Percentiles rank a stretch among this genome's conserved stretches.
phyloP scores from a whole-genome alignment of 2,113 vertebrate genomes.

The Phalacrocorax brasilianus region DNA sequence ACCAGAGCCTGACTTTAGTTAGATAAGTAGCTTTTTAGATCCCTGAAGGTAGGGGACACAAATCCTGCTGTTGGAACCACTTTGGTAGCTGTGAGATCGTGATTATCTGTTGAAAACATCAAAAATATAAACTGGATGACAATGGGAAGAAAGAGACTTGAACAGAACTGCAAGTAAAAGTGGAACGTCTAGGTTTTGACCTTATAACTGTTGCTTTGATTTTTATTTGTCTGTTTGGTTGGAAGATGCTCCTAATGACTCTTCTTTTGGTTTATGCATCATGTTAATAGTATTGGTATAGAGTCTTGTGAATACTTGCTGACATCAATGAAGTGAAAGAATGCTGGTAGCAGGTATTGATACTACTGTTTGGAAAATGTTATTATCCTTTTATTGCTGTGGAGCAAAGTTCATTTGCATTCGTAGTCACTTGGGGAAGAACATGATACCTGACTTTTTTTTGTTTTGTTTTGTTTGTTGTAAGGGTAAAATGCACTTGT shows the following conservation, averaged over 20 bases:
- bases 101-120: not conserved
- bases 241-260: not conserved
- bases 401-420: not conserved
- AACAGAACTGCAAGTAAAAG: not conserved
- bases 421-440: not conserved
- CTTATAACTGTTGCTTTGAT: not conserved
- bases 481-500: constrained; percentile 2
- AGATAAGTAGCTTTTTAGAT: not conserved
- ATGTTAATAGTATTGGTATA: not conserved
- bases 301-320: not conserved
- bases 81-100: not conserved
- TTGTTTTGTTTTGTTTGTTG: not conserved
- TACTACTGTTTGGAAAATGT: not conserved
- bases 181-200: not conserved
- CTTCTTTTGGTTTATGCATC: not conserved
- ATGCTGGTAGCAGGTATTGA: not conserved
- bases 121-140: not conserved
- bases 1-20: not conserved
- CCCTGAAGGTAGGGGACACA: not conserved
- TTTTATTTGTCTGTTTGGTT: not conserved
- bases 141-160: not conserved
- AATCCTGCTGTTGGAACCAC: not conserved
- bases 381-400: not conserved
- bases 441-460: not conserved
- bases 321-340: not conserved